Base-by-base conservation (phyloP, 2,888 invertebrate genomes). In the Dinocampus coccinellae region DNA sequence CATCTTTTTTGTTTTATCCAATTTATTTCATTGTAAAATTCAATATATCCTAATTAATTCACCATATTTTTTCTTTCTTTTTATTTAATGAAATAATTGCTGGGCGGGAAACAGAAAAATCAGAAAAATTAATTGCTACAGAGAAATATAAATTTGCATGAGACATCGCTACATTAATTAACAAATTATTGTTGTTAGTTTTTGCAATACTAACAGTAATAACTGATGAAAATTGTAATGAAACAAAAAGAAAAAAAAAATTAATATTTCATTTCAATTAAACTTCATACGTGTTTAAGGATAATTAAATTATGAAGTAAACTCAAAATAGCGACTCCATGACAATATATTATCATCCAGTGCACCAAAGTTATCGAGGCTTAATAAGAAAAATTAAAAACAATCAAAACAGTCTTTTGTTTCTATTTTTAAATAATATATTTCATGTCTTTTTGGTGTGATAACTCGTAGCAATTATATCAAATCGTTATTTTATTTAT, bases 341-440 rank as follows among this genome's bases (percentile, higher is more conserved):
- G 80, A 79, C 80, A 80, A 80, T 79, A 79, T 79, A 77, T 77
- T 72, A 73, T 72, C 60, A 60, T 47, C 72, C 63, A 73, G 67
- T 73, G 72, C 72, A 75, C 72, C 71, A 67, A 72, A 24, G 62
- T 69, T 20, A 16, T 39, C 22, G 47, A 24, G 3, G 58, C 47
- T 53, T 26, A n/a, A n/a, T n/a, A n/a, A n/a, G 34, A 22, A 29
- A 36, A 10, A 39, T 39, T 20, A 33, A 39, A 20, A 20, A 1
- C n/a, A n/a, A n/a, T n/a, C n/a, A n/a, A 34, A 26, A 39, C n/a
- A 29, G 53, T 42, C 62, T 61, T 33, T 39, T 2, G 13, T 42
- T 13, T 11, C 4, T 62, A 58, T 58, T 33, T 65, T 16, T 39
- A 3, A 63, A 55, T 65, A 4, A 29, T 33, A 16, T 39, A 26